phyloP scores from a whole-genome alignment of 1,140 invertebrate species.

The Melanaphis sacchari region DNA sequence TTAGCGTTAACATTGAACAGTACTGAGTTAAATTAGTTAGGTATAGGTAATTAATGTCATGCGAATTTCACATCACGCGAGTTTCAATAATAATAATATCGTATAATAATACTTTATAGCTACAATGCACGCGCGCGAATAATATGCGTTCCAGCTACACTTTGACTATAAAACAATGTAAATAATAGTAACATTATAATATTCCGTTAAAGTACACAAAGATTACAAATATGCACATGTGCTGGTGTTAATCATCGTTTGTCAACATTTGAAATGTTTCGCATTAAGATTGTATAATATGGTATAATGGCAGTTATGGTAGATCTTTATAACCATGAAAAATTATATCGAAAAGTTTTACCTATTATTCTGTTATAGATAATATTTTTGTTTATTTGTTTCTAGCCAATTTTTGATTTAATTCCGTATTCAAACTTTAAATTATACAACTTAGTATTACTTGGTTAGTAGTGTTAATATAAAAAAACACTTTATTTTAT shows the following conservation, averaged over 20 bases:
- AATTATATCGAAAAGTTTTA: background rate
- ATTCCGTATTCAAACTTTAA: background rate
- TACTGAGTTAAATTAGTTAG: too few relatives aligned
- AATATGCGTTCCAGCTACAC: background rate
- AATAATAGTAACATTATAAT: background rate
- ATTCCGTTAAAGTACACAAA: background rate
- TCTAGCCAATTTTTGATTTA: background rate
- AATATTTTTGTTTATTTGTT: background rate
- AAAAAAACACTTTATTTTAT: background rate
- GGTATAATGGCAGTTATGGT: background rate
- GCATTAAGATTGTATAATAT: background rate
- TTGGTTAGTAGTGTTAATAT: background rate
- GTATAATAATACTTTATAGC: background rate
- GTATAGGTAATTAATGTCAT: too few relatives aligned
- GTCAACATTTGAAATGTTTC: background rate
- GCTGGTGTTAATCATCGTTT: background rate
- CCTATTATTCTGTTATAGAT: too few relatives aligned
- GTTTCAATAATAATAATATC: background rate
- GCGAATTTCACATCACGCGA: too few relatives aligned
- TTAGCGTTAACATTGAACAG: background rate
- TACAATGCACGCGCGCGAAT: background rate
- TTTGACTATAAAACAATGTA: background rate
- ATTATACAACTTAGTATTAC: background rate
- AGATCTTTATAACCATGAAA: background rate
- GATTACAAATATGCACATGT: background rate